Evolutionary conservation across 2,888 invertebrate species (phyloP).

Genomic region (Chesias legatella): DNA sequence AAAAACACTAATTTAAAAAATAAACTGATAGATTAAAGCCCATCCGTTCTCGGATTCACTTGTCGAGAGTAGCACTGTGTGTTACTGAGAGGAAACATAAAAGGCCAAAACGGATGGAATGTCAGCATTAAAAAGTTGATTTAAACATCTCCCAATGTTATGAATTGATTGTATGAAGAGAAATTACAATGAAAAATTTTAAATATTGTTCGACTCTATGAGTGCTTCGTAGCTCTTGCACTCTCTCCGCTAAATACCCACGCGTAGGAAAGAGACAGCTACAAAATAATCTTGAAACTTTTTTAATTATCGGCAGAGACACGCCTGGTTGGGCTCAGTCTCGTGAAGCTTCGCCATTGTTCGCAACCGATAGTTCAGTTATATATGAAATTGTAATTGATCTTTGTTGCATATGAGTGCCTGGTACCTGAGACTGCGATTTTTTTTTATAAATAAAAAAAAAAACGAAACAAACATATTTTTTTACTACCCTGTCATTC

Average conservation of each 20-base stretch:
- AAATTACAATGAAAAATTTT: no score
- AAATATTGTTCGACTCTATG: slow-evolving; percentile 5
- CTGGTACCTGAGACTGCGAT: slow-evolving; percentile 11
- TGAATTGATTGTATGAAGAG: no score
- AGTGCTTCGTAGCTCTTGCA: neutral
- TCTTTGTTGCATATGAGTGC: slow-evolving; percentile 11
- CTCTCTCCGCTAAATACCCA: neutral
- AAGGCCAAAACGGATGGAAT: no score
- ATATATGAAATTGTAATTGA: slow-evolving; percentile 25
- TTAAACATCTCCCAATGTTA: no score
- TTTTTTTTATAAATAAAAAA: neutral
- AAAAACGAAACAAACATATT: no score
- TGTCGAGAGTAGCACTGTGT: no score
- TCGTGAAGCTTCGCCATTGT: slow-evolving; percentile 40
- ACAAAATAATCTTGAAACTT: slow-evolving; percentile 46
- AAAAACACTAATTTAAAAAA: no score
- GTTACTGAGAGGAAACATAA: no score
- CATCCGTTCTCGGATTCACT: no score
- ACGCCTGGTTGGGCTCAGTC: slow-evolving; percentile 30
- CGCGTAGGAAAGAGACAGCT: slow-evolving; percentile 28
- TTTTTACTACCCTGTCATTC: no score
- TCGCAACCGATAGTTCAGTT: slow-evolving; percentile 28
- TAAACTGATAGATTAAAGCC: no score
- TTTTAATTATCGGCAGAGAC: slow-evolving; percentile 48
- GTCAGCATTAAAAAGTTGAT: no score